These are phyloP conservation scores for Tetrao urogallus DNA, from an alignment of 2,113 vertebrate genomes.

Conservation along the genomic window DNA sequence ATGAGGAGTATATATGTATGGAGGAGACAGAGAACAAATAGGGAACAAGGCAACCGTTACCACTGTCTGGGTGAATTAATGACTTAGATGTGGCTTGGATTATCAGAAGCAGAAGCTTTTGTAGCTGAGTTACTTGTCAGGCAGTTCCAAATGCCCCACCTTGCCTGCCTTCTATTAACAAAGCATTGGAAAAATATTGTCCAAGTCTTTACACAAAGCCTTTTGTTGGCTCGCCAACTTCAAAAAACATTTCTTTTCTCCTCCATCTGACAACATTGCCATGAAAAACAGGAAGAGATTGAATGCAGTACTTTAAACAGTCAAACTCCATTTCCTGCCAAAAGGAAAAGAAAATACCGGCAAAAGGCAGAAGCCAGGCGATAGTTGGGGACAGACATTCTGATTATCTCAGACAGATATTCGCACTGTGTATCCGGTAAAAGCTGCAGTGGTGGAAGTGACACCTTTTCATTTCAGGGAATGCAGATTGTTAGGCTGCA, in stretches of 20 bases:
- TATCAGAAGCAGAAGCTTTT: neutral
- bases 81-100: neutral
- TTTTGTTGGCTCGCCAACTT: constrained; percentile 31
- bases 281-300: constrained; percentile 77
- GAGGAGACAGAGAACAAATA: neutral
- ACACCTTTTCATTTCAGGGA: constrained; percentile 15
- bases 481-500: neutral
- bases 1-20: neutral
- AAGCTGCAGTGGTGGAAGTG: constrained; percentile 2
- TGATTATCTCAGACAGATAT: constrained; percentile 61
- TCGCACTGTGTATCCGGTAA: constrained; percentile 5
- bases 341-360: constrained; percentile 66
- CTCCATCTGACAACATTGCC: constrained; percentile 21
- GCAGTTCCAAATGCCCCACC: neutral
- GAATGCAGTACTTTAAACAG: constrained; percentile 67
- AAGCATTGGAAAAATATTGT: constrained; percentile 38
- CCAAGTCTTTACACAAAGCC: constrained; percentile 22
- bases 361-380: constrained; percentile 20
- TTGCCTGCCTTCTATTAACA: neutral
- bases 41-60: neutral
- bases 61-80: neutral
- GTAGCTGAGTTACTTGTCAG: neutral
- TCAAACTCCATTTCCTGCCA: constrained; percentile 69
- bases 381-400: neutral
- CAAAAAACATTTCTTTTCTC: constrained; percentile 47